Conservation (phyloP, 2,797 vertebrate species). For the Danio jaintianensis region DNA sequence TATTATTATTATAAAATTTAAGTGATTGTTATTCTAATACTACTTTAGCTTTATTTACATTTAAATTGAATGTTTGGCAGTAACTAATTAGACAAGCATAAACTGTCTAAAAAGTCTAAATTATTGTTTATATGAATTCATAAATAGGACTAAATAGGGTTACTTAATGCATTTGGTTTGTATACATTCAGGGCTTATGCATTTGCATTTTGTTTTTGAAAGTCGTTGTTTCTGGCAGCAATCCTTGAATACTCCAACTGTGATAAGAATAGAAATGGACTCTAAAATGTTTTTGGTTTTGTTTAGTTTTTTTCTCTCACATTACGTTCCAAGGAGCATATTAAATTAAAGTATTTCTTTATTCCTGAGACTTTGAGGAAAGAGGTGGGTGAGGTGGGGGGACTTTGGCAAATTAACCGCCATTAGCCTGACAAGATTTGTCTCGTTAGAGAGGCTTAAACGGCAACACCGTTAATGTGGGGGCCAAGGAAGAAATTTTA, state of each 20-base stretch:
- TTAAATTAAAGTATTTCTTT: conserved; percentile 15
- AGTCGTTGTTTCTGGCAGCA: conserved; percentile 5
- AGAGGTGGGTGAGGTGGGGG: conserved; percentile 36
- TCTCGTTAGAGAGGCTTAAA: conserved; percentile 70
- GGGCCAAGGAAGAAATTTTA: conserved; percentile 67
- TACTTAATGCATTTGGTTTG: not conserved
- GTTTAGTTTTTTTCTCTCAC: not conserved
- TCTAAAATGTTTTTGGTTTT: not conserved
- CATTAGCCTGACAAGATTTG: conserved; percentile 75
- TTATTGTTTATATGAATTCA: not conserved
- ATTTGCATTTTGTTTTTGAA: not conserved
- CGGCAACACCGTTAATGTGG: conserved; percentile 68
- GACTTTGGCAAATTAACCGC: conserved; percentile 68
- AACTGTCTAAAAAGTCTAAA: too few relatives aligned
- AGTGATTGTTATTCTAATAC: not conserved
- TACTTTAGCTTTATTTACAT: too few relatives aligned
- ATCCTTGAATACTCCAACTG: not conserved
- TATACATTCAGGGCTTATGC: not conserved
- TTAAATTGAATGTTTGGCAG: not conserved
- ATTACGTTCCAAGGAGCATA: conserved; percentile 17
- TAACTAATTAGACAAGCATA: not conserved
- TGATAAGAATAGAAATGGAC: not conserved
- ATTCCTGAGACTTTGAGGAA: conserved; percentile 2
- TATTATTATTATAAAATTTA: not conserved
- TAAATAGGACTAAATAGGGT: not conserved